phyloP scores from a whole-genome alignment of 1,140 invertebrate genomes.

The Centruroides sculpturatus region DNA sequence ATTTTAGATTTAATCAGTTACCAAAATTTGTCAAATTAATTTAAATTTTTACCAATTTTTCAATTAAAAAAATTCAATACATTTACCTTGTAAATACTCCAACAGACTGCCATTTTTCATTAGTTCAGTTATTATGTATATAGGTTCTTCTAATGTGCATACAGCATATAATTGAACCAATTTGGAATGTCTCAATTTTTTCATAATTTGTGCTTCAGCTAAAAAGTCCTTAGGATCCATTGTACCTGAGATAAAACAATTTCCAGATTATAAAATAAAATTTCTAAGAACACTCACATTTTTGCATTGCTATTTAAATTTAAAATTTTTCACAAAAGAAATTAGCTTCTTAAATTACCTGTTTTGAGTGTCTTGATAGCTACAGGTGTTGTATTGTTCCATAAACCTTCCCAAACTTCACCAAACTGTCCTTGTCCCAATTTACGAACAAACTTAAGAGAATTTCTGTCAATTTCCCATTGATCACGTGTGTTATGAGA shows the following conservation, averaged over 20 bases:
- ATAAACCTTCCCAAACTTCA: conserved; percentile 96
- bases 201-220: conserved; percentile 98
- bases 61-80: too few relatives aligned
- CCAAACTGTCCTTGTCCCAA: conserved; percentile 97
- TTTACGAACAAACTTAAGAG: conserved; percentile 89
- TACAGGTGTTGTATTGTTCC: conserved; percentile 97
- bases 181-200: conserved; percentile 86
- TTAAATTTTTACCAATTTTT: too few relatives aligned
- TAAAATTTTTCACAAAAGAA: too few relatives aligned
- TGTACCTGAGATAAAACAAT: conserved; percentile 42
- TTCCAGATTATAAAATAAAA: too few relatives aligned
- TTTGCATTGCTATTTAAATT: too few relatives aligned
- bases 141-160: conserved; percentile 93
- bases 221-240: conserved; percentile 98
- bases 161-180: conserved; percentile 95
- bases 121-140: conserved; percentile 97
- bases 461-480: conserved; percentile 95
- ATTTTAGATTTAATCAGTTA: too few relatives aligned
- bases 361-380: conserved; percentile 98
- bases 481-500: conserved; percentile 94
- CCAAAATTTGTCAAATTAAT: too few relatives aligned
- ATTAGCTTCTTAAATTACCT: conserved; percentile 31
- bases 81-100: conserved; percentile 51
- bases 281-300: too few relatives aligned
- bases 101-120: conserved; percentile 94